Conservation (phyloP, 2,113 vertebrate genomes). For the Seriola quinqueradiata region DNA sequence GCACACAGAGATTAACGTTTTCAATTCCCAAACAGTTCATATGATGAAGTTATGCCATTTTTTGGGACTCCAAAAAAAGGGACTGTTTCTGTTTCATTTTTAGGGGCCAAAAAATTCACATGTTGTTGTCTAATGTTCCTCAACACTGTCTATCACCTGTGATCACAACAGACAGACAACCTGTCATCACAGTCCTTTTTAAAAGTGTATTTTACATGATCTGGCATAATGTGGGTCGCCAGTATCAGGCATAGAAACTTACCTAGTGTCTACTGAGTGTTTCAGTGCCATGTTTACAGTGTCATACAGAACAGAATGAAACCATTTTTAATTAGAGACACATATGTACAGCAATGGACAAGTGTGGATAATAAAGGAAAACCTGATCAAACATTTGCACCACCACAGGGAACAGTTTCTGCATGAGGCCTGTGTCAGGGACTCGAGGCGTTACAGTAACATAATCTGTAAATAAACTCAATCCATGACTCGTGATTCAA, state of each 20-base stretch:
- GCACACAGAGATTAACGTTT: constrained; percentile 70
- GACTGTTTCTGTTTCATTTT: constrained; percentile 25
- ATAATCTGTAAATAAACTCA: not conserved
- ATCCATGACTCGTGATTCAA: not conserved
- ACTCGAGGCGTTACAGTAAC: not conserved
- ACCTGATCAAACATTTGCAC: constrained; percentile 54
- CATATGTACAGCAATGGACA: constrained; percentile 59
- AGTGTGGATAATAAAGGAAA: constrained; percentile 39
- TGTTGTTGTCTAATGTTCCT: constrained; percentile 5
- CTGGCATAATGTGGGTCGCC: constrained; percentile 14
- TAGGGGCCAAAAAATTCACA: constrained; percentile 19
- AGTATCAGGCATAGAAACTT: constrained; percentile 26
- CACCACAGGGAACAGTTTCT: constrained; percentile 45
- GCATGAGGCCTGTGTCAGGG: not conserved
- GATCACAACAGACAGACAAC: constrained; percentile 24
- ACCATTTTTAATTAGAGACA: constrained; percentile 45
- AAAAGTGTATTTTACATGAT: constrained; percentile 20
- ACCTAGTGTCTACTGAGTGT: constrained; percentile 9
- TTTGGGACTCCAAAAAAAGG: not conserved
- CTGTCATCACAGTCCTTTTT: constrained; percentile 28
- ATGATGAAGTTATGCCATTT: constrained; percentile 23
- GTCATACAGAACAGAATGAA: constrained; percentile 6
- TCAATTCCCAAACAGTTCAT: constrained; percentile 39
- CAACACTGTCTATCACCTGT: not conserved
- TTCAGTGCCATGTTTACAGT: constrained; percentile 32